Evolutionary conservation across 1,140 invertebrate species (phyloP), one percentile per base, ranked within the genome.

Genomic region (Calephelis nemesis): DNA sequence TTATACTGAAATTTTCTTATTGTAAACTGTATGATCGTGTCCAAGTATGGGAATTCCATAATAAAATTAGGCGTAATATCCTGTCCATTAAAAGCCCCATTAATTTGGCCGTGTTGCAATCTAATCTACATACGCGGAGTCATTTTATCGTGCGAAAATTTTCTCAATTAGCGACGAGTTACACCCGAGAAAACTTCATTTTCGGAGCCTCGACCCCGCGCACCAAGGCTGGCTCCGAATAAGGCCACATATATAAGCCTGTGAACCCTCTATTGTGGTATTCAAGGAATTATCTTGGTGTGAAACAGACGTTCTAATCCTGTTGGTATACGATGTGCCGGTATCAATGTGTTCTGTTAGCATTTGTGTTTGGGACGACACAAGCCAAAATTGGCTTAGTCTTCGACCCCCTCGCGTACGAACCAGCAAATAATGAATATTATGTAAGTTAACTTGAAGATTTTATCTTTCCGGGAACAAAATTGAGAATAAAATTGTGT

Each of bases 231-330:
- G 65, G 69, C 68, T 66, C 68, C 68, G 73, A 84, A 84, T 88
- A 84, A 87, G 85, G 82, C 84, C 78, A 84, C 73, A 81, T 88
- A 89, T 90, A 90, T 87, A 85, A 82, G 82, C 78, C 67, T 84
- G 82, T 77, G 74, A 75, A 85, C 83, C 82, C 79, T 77, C 78
- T 60, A 77, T 82, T 80, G 77, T 84, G 63, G 62, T 87, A 90
- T 81, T 90, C 80, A 77, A 80, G 82, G 76, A 82, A 73, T 68
- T 63, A 73, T 67, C 75, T 71, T 64, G 72, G 63, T 42, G 66
- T 63, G 63, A 68, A 69, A 63, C 73, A 74, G 78, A 76, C 74
- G 82, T 74, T 68, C 71, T 70, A 72, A 45, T 45, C 6, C 8
- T 71, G 63, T n/a, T n/a, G n/a, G n/a, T n/a, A 47, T 47, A 77